Percentiles rank a stretch among this genome's conserved stretches.
phyloP scores from a whole-genome alignment of 2,113 vertebrate species.

The Neopipo cinnamomea region DNA sequence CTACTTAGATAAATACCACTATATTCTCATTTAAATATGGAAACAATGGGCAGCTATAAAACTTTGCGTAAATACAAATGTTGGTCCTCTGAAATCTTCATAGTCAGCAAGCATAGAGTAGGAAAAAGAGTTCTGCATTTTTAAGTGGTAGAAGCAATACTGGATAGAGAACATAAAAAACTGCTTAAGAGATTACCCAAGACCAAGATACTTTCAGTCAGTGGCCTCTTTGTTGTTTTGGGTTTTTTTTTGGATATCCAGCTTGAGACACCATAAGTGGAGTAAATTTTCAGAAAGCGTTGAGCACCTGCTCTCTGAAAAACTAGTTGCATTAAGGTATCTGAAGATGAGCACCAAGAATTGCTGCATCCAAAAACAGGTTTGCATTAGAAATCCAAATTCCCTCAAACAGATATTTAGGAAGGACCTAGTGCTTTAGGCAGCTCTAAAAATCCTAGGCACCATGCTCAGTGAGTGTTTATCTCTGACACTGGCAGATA shows the following conservation, averaged over 20 bases:
- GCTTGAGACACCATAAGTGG: slow-evolving; percentile 27
- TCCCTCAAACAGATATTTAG: not conserved
- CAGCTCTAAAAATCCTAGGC: slow-evolving; percentile 50
- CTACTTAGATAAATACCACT: slow-evolving; percentile 24
- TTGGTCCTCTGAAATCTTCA: slow-evolving; percentile 73
- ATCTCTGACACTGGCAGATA: slow-evolving; percentile 46
- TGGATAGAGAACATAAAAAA: slow-evolving; percentile 8
- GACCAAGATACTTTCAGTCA: not conserved
- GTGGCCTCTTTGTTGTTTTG: not conserved
- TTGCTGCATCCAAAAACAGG: slow-evolving; percentile 49
- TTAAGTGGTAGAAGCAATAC: slow-evolving; percentile 42
- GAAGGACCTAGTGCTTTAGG: slow-evolving; percentile 12
- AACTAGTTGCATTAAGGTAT: slow-evolving; percentile 41
- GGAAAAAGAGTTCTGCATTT: slow-evolving; percentile 57
- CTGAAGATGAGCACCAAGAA: slow-evolving; percentile 52
- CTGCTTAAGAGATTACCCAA: not conserved
- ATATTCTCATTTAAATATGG: slow-evolving; percentile 8
- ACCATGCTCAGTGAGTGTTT: slow-evolving; percentile 13
- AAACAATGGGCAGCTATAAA: slow-evolving; percentile 66
- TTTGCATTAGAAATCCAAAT: slow-evolving; percentile 10
- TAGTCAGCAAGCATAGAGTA: slow-evolving; percentile 50
- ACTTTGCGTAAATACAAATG: slow-evolving; percentile 60
- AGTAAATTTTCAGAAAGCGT: slow-evolving; percentile 44
- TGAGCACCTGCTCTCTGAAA: slow-evolving; percentile 33
- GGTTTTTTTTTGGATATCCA: slow-evolving; percentile 1